These are phyloP conservation scores for Lordiphosa fenestrarum DNA, from an alignment of 2,888 invertebrate species.

Conservation along the genomic window DNA sequence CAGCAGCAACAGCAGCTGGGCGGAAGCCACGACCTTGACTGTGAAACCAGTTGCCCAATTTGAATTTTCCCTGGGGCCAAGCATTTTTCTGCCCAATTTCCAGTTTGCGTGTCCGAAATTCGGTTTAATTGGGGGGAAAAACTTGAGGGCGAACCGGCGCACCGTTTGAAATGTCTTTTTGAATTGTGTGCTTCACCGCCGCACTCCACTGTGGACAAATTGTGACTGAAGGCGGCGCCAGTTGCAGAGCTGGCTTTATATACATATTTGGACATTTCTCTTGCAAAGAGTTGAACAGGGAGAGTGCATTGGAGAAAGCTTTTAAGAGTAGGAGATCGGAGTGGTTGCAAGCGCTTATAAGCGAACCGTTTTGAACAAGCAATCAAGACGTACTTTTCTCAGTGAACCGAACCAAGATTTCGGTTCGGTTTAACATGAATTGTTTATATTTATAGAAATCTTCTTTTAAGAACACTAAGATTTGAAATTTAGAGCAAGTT, in stretches of 20 bases:
- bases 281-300: slow-evolving; percentile 3
- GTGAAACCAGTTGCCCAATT: slow-evolving; percentile 62
- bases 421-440: too few species aligned
- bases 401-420: too few species aligned
- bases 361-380: too few species aligned
- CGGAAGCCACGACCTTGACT: slow-evolving; percentile 77
- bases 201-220: slow-evolving; percentile 24
- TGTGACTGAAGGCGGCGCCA: slow-evolving; percentile 52
- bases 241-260: slow-evolving; percentile 51
- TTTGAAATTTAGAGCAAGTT: too few species aligned
- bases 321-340: slow-evolving; percentile 4
- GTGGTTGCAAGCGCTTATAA: too few species aligned
- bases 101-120: slow-evolving; percentile 28
- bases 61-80: slow-evolving; percentile 56
- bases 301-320: slow-evolving; percentile 32
- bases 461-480: too few species aligned
- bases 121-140: slow-evolving; percentile 11
- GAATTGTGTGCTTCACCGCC: slow-evolving; percentile 17
- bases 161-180: background rate
- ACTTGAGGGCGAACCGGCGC: slow-evolving; percentile 8
- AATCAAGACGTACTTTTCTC: too few species aligned
- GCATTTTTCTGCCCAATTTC: slow-evolving; percentile 50
- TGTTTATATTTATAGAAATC: too few species aligned
- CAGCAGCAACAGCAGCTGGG: slow-evolving; percentile 23
- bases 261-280: slow-evolving; percentile 35